A percentile compares a stretch with the other conserved stretches of the same genome.
phyloP scores from a whole-genome alignment of 2,888 invertebrate genomes.

The Lumbricus terrestris region DNA sequence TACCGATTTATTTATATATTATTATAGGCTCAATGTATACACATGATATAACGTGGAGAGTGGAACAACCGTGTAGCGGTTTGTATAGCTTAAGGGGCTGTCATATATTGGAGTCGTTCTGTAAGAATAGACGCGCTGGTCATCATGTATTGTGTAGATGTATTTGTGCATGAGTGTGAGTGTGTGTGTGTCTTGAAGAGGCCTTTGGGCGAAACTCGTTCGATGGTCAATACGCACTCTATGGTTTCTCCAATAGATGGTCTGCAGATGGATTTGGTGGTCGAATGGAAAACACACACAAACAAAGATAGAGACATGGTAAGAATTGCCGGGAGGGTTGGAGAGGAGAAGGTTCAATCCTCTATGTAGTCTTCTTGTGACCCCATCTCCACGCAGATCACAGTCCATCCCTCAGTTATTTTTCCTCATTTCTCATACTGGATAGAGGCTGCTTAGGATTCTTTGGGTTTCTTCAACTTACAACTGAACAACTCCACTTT shows the following conservation, averaged over 20 bases:
- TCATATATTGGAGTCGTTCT: neutral
- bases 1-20: no score
- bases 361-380: no score
- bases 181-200: no score
- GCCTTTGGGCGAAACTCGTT: neutral
- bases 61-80: neutral
- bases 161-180: neutral
- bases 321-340: no score
- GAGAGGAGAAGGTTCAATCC: no score
- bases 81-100: neutral
- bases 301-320: neutral
- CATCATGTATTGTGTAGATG: neutral
- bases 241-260: neutral
- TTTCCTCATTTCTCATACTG: no score
- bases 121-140: neutral
- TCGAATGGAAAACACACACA: neutral
- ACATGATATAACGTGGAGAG: neutral
- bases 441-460: no score
- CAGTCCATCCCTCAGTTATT: no score
- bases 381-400: no score
- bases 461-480: no score
- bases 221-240: neutral
- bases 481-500: no score
- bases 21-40: no score
- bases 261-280: neutral